Evolutionary conservation across 2,888 invertebrate genomes (phyloP).

Genomic region (Drosophila pseudotakahashii): DNA sequence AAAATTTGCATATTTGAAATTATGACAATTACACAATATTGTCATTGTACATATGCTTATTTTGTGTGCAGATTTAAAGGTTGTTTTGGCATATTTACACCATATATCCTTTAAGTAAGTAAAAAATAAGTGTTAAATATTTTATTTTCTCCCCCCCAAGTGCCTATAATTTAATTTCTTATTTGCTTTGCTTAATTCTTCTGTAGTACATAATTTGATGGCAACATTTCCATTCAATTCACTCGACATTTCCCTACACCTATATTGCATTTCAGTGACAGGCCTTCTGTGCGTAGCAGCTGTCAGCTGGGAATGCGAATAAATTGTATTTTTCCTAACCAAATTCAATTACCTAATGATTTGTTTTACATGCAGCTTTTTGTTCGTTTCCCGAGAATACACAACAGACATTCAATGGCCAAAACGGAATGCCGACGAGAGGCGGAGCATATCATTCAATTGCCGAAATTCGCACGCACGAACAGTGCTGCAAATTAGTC

Average conservation of each 20-base stretch:
- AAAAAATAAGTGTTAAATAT: too few relatives aligned
- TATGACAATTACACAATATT: slow-evolving; percentile 45
- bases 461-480: slow-evolving; percentile 60
- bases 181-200: slow-evolving; percentile 11
- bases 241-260: slow-evolving; percentile 52
- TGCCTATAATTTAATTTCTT: background rate
- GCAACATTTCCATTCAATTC: slow-evolving; percentile 53
- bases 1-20: slow-evolving; percentile 45
- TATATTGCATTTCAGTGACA: slow-evolving; percentile 59
- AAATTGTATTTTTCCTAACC: slow-evolving; percentile 66
- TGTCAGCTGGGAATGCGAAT: slow-evolving; percentile 67
- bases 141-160: too few relatives aligned
- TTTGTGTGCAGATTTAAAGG: background rate
- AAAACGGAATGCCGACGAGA: background rate
- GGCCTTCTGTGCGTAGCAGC: slow-evolving; percentile 55
- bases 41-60: slow-evolving; percentile 29
- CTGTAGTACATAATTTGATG: slow-evolving; percentile 25
- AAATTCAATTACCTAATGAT: slow-evolving; percentile 76
- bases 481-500: slow-evolving; percentile 73
- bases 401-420: background rate
- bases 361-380: slow-evolving; percentile 59
- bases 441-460: slow-evolving; percentile 38
- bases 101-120: too few relatives aligned
- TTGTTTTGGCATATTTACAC: background rate
- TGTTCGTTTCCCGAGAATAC: slow-evolving; percentile 10